Conservation (phyloP, 2,888 invertebrate species). For the Perizoma affinitatum region DNA sequence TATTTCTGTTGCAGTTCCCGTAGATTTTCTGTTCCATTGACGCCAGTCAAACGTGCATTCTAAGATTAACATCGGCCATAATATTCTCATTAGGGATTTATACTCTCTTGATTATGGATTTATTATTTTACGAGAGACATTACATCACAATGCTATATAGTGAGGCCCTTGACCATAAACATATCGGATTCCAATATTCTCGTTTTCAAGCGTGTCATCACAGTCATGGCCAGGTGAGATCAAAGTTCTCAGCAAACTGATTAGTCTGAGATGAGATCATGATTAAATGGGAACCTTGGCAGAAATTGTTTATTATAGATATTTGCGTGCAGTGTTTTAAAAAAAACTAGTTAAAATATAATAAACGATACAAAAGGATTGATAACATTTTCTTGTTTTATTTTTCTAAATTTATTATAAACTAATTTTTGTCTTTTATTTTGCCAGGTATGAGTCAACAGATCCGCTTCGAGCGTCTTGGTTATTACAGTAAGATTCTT, state of each 20-base stretch:
- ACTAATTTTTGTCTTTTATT: conserved; percentile 2
- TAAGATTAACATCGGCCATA: too few relatives aligned
- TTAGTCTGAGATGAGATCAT: not conserved
- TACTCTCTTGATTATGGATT: too few relatives aligned
- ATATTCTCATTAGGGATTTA: too few relatives aligned
- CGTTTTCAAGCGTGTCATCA: not conserved
- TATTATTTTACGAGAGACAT: conserved; percentile 1
- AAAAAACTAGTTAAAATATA: too few relatives aligned
- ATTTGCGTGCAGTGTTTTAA: not conserved
- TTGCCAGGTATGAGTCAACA: conserved; percentile 12
- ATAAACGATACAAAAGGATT: too few relatives aligned
- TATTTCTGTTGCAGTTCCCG: too few relatives aligned
- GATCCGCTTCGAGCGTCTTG: not conserved
- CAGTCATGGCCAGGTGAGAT: conserved; percentile 7
- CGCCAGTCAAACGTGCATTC: too few relatives aligned
- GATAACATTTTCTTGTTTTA: too few relatives aligned
- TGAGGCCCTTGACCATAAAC: conserved; percentile 13
- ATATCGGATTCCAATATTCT: conserved; percentile 2
- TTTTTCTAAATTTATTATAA: not conserved
- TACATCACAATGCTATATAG: not conserved
- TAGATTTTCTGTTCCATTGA: too few relatives aligned
- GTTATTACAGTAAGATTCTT: too few relatives aligned
- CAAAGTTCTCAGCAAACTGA: not conserved
- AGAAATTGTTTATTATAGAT: not conserved
- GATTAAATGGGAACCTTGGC: not conserved